Base-by-base conservation (phyloP, 2,888 invertebrate species). In the Agonum fuliginosum region DNA sequence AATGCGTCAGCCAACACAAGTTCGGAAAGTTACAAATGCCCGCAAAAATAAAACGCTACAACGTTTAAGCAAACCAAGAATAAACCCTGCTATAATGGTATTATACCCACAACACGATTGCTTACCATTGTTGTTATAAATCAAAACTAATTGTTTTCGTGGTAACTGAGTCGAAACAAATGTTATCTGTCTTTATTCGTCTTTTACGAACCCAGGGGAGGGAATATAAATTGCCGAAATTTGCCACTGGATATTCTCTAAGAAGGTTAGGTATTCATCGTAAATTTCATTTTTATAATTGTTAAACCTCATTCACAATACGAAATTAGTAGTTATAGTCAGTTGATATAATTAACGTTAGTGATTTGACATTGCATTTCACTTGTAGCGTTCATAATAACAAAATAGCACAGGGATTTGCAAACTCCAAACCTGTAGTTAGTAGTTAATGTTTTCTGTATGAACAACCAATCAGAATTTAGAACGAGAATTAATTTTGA, bases 121-220 rank as follows among this genome's bases (percentile, higher is more conserved):
- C 46, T 69, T 41, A 27, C 24, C 69, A 69, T 27, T 69, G 46
- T 69, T 69, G 8, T 14, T 46, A 69, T 69, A 69, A 69, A 69
- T 69, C 69, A 69, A 43, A 69, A 69, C 67, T 69, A 69, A 69
- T 69, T 69, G 69, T 69, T 69, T 69, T 69, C 46, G 20, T 69
- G 43, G 20, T 69, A 69, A 69, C 69, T 69, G 69, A 46, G 20
- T 69, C 46, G 69, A 27, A 69, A 41, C 69, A 69, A 69, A 46
- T 46, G 69, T 69, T 41, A 69, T 69, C 69, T 69, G 17, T 27
- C 43, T 69, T 34, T 65, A 65, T 34, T 65, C 34, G 19, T 65
- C 37, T 65, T 24, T 58, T 12, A 69, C 20, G 17, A 8, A 62
- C 58, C 12, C 24, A 4, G n/a, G 22, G 24, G n/a, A 46, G 24